Evolutionary conservation across 2,888 invertebrate species (phyloP), one percentile per base, ranked within the genome.

Genomic region (Brachyopa scutellaris): DNA sequence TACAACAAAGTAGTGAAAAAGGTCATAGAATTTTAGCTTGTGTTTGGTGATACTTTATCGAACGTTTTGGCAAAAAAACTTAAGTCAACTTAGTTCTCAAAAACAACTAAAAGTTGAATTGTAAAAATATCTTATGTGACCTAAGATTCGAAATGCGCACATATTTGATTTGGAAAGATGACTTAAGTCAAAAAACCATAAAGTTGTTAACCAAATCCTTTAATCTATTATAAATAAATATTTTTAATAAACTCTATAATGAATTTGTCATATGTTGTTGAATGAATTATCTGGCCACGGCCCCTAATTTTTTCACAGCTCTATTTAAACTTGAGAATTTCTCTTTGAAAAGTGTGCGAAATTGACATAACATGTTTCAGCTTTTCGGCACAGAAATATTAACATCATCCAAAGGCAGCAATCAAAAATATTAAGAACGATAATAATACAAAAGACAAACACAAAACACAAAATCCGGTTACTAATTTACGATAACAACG

Each of bases 91-190:
- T 53, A 53, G 36, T 33, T 36, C 13, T 36, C 36, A 1, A 53
- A 53, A 53, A 47, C 13, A 21, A 8, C 36, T 36, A 53, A 19
- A 21, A 13, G 21, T 53, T 33, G 11, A 53, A 21, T 53, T 53
- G 19, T 33, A 53, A 53, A 53, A 53, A 11, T 8, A 53, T 53
- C 33, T 53, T 51, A 31, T 29, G 51, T 31, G 29, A 51, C 31
- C 31, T 33, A 29, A 51, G 31, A 51, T 51, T 17, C 5, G 33
- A 33, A 53, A 31, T n/a, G 19, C 6, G 6, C 26, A 38, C 19
- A 15, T 36, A 11, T 36, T 36, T 53, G 36, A 53, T 53, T 53
- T 4, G 53, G 53, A 33, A 33, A 53, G 33, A 53, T 11, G 53
- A 53, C 53, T 36, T 26, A 47, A 26, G n/a, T 2, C 33, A 33